Conservation (phyloP, 2,888 invertebrate species). For the Noctua fimbriata region DNA sequence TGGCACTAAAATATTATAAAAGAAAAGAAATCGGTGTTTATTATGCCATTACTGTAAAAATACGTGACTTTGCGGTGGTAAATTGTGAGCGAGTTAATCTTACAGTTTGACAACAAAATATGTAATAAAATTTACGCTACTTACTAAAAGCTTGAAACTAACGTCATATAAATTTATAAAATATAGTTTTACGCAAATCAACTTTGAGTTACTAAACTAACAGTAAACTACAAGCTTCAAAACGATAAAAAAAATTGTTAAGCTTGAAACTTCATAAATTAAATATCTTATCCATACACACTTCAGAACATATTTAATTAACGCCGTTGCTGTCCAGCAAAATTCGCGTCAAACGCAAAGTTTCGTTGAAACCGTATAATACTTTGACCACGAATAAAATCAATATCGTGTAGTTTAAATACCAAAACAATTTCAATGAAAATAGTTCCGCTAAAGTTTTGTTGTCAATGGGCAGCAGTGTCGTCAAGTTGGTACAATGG, state of each 20-base stretch:
- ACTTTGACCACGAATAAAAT: constrained; percentile 66
- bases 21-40: constrained; percentile 51
- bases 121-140: neutral
- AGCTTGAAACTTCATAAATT: constrained; percentile 33
- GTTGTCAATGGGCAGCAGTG: constrained; percentile 73
- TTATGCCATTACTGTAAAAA: constrained; percentile 38
- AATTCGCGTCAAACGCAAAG: constrained; percentile 48
- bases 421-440: constrained; percentile 84
- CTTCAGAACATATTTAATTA: constrained; percentile 41
- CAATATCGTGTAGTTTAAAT: constrained; percentile 73
- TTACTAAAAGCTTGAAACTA: neutral
- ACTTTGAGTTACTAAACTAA: constrained; percentile 34
- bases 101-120: constrained; percentile 6
- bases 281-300: constrained; percentile 42
- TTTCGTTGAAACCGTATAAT: constrained; percentile 41
- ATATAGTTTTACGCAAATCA: constrained; percentile 23
- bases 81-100: constrained; percentile 20
- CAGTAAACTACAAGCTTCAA: constrained; percentile 29
- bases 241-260: constrained; percentile 25
- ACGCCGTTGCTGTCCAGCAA: constrained; percentile 30
- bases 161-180: constrained; percentile 16
- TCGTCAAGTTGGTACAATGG: constrained; percentile 74
- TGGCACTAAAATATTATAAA: constrained; percentile 61
- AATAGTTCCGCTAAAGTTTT: constrained; percentile 78
- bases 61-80: constrained; percentile 12